A percentile compares a stretch with the other conserved stretches of the same genome.
These are phyloP conservation scores for Eumeta japonica DNA, from an alignment of 1,140 invertebrate genomes.

Conservation along the genomic window DNA sequence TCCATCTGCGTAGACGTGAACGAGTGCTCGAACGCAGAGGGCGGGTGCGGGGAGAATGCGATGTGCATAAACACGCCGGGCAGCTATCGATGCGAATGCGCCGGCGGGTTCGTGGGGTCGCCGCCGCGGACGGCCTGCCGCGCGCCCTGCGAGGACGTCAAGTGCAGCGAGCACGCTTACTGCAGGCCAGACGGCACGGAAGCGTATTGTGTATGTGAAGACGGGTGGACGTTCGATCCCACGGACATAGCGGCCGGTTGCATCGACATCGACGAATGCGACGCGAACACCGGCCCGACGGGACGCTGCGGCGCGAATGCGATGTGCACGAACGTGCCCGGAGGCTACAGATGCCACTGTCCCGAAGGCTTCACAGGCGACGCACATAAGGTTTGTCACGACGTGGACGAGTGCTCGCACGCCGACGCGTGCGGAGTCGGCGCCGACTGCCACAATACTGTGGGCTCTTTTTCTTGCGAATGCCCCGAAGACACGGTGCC, in stretches of 20 bases:
- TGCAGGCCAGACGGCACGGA: slow-evolving; percentile 87
- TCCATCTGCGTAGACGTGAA: slow-evolving; percentile 79
- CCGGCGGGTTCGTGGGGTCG: slow-evolving; percentile 78
- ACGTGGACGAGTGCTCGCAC: slow-evolving; percentile 78
- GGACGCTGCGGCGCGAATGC: slow-evolving; percentile 83
- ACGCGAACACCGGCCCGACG: slow-evolving; percentile 69
- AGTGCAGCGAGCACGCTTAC: slow-evolving; percentile 83
- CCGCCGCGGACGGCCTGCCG: slow-evolving; percentile 79
- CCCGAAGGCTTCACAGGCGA: slow-evolving; percentile 78
- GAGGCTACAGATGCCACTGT: slow-evolving; percentile 75
- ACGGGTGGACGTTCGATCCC: slow-evolving; percentile 90
- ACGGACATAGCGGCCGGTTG: slow-evolving; percentile 85
- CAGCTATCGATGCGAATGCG: slow-evolving; percentile 84
- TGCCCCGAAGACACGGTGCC: slow-evolving; percentile 79
- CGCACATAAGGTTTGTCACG: slow-evolving; percentile 72
- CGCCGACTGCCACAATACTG: slow-evolving; percentile 75
- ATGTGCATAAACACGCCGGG: slow-evolving; percentile 83
- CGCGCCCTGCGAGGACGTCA: slow-evolving; percentile 88
- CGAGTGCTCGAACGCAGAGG: slow-evolving; percentile 72
- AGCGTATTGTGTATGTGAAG: slow-evolving; percentile 89
- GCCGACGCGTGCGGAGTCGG: slow-evolving; percentile 70
- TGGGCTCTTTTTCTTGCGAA: slow-evolving; percentile 74
- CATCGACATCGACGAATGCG: slow-evolving; percentile 93
- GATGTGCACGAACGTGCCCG: slow-evolving; percentile 78
- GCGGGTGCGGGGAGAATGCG: slow-evolving; percentile 75